Conservation (phyloP, 2,888 invertebrate genomes). For the Drosophila parthenogenetica region DNA sequence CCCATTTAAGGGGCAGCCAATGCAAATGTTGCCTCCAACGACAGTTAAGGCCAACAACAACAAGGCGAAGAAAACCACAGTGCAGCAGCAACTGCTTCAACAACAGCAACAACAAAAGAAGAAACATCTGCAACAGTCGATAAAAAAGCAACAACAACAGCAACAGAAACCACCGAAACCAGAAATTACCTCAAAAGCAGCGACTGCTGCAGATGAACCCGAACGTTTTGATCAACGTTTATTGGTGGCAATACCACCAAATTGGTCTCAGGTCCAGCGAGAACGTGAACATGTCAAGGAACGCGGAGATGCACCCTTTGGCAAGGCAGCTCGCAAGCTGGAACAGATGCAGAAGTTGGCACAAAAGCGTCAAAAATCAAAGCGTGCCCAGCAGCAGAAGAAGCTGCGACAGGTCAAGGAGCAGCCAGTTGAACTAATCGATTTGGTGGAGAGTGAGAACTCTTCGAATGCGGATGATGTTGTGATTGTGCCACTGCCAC, state of each 20-base stretch:
- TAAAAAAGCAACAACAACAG: conserved; percentile 31
- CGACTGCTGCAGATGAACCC: conserved; percentile 45
- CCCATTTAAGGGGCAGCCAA: conserved; percentile 3
- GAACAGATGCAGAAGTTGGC: conserved; percentile 71
- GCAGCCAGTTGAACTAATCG: conserved; percentile 56
- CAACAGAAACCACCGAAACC: conserved; percentile 33
- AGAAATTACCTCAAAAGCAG: conserved; percentile 21
- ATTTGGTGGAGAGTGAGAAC: conserved; percentile 64
- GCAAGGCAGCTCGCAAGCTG: conserved; percentile 73
- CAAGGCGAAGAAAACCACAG: conserved; percentile 23
- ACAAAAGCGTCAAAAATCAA: conserved; percentile 78
- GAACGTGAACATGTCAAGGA: conserved; percentile 5
- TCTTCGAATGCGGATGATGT: conserved; percentile 82
- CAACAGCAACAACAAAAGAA: conserved; percentile 34
- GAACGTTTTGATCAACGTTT: conserved; percentile 67
- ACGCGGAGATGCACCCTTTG: conserved; percentile 62
- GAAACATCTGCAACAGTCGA: conserved; percentile 31
- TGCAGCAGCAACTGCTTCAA: conserved; percentile 11
- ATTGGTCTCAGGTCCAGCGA: conserved; percentile 39
- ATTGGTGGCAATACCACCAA: conserved; percentile 61
- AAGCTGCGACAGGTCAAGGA: conserved; percentile 30
- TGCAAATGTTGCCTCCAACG: conserved; percentile 18
- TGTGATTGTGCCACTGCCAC: conserved; percentile 76
- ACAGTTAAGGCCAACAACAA: neutral
- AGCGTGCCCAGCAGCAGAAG: conserved; percentile 61